A percentile compares a stretch with the other conserved stretches of the same genome.
Conservation (phyloP, 2,888 invertebrate genomes). For the Tupiocoris notatus region DNA sequence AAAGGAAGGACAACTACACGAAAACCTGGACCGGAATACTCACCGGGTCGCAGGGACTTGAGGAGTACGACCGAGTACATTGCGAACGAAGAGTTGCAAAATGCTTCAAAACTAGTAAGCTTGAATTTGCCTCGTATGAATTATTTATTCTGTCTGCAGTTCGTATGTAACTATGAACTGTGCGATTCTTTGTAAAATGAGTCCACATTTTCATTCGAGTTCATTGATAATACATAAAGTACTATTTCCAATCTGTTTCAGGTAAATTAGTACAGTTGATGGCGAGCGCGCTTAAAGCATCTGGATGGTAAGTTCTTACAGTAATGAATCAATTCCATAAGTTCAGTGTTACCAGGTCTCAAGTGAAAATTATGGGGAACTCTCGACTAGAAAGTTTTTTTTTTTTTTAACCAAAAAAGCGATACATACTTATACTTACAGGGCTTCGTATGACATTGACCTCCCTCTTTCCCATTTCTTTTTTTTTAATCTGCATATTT, state of each 20-base stretch:
- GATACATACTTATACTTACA: too few species aligned
- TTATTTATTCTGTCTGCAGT: background rate
- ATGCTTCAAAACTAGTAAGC: slow-evolving; percentile 69
- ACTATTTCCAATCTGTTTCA: slow-evolving; percentile 28
- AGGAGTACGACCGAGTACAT: slow-evolving; percentile 68
- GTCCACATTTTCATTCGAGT: background rate
- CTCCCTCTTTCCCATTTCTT: too few species aligned
- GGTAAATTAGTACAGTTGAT: slow-evolving; percentile 46
- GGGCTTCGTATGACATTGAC: too few species aligned
- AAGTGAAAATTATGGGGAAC: too few species aligned
- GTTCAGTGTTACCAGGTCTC: too few species aligned
- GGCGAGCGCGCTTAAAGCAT: slow-evolving; percentile 45
- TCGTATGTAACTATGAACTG: background rate
- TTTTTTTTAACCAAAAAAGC: too few species aligned
- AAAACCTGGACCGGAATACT: slow-evolving; percentile 60
- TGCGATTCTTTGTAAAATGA: background rate
- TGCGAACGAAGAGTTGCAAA: slow-evolving; percentile 78
- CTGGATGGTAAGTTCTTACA: slow-evolving; percentile 47
- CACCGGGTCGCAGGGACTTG: slow-evolving; percentile 65
- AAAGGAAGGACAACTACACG: slow-evolving; percentile 66
- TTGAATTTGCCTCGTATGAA: background rate
- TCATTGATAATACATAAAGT: too few species aligned
- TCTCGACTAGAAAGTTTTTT: too few species aligned
- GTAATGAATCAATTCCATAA: too few species aligned
- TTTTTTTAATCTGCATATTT: too few species aligned